Base-by-base conservation (phyloP, 2,113 vertebrate genomes). In the Pseudorhombus dupliciocellatus region DNA sequence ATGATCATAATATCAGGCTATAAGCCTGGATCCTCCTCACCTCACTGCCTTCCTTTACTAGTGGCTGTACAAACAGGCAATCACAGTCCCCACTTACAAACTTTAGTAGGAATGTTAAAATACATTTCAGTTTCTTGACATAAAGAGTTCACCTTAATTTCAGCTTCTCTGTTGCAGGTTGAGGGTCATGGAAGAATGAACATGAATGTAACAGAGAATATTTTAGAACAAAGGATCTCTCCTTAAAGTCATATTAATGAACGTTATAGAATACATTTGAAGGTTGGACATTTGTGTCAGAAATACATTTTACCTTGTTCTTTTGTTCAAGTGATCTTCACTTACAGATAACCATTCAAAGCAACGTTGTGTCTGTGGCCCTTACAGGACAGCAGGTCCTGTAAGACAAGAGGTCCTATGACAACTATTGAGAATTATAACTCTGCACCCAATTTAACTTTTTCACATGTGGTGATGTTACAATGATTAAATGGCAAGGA, bases 401-500 rank as follows among this genome's bases (percentile, higher is more conserved):
- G n/a, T 18, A 44, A 44, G 18, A 46, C 42, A 46, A 7, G 42
- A 46, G 6, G 42, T 2, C 3, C 6, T 46, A 7, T 18, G 4
- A 46, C 42, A 5, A 46, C 18, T 46, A 46, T 46, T 5, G 8
- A 46, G 42, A 10, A 37, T 37, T 37, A 37, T 37, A 37, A 37
- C 34, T 10, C 7, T 50, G 48, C 8, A 42, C 21, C 50, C 42
- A 59, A 22, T 61, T 66, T n/a, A 79, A 21, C 24, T 58, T 53
- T 57, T 75, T 18, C 54, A 24, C n/a, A 20, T 70, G 31, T 56
- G 37, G 22, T 18, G 15, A 62, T 65, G 28, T 26, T 42, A 16
- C 5, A 46, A 46, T 46, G n/a, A 52, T 22, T 11, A 52, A 2
- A 37, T 37, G 34, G 34, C 34, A 37, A 37, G 34, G 2, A 12